Conservation (phyloP, 1,140 invertebrate species). For the Ridgeia piscesae region DNA sequence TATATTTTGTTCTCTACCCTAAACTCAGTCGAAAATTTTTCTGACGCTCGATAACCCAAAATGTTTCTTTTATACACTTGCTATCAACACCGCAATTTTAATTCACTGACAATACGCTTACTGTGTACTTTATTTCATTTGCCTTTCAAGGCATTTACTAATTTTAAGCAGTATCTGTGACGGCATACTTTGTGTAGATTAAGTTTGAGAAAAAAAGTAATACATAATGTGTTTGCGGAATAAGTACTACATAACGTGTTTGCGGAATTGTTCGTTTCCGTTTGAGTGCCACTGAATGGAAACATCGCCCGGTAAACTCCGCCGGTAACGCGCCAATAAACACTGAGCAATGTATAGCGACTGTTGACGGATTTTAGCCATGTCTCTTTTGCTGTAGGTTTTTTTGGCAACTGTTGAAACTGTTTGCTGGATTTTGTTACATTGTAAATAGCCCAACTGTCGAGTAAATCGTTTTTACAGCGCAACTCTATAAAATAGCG, state of each 20-base stretch:
- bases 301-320: no score
- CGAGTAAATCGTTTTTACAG: not conserved
- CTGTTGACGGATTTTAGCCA: not conserved
- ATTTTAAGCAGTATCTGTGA: no score
- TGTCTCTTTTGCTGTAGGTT: not conserved
- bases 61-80: no score
- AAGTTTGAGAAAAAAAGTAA: not conserved
- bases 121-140: no score
- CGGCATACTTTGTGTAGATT: not conserved
- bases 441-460: not conserved
- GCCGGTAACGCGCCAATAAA: not conserved
- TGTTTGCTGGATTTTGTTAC: not conserved
- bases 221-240: not conserved
- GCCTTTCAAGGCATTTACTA: no score
- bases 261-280: not conserved
- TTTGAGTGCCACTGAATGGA: no score
- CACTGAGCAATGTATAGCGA: not conserved
- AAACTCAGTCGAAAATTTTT: no score
- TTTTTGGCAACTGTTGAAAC: not conserved
- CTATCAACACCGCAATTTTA: no score
- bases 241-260: not conserved
- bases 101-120: no score
- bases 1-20: no score
- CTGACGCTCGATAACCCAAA: no score
- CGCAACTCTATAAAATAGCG: not conserved